A percentile compares a stretch with the other conserved stretches of the same genome.
phyloP scores from a whole-genome alignment of 2,888 invertebrate species.

The Drosophila diplacantha region DNA sequence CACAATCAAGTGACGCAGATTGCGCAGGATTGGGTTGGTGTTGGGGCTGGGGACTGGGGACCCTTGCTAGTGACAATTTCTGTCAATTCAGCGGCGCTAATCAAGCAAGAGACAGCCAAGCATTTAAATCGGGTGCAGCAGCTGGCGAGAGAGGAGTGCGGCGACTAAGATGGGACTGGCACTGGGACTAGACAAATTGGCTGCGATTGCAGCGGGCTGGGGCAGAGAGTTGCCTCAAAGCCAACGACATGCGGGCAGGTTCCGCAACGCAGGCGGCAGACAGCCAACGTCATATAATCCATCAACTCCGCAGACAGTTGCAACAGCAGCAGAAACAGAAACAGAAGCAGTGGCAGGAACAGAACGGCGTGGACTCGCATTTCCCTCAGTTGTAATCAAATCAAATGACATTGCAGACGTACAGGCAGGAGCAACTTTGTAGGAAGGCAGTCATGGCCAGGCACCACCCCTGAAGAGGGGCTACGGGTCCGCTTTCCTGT shows the following conservation, averaged over 20 bases:
- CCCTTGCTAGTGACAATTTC: constrained; percentile 59
- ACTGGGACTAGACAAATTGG: constrained; percentile 56
- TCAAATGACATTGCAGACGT: constrained; percentile 64
- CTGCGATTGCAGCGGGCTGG: constrained; percentile 46
- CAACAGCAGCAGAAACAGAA: constrained; percentile 25
- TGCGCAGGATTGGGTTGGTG: constrained; percentile 31
- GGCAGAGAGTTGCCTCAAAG: constrained; percentile 43
- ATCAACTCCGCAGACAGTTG: constrained; percentile 61
- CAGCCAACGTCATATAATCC: constrained; percentile 58
- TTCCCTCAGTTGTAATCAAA: constrained; percentile 62
- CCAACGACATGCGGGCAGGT: constrained; percentile 53
- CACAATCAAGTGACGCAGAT: constrained; percentile 63
- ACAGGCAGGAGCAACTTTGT: constrained; percentile 39
- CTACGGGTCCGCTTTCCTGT: not conserved
- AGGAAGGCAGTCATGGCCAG: constrained; percentile 10
- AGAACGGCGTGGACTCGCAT: constrained; percentile 44
- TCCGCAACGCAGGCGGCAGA: constrained; percentile 18
- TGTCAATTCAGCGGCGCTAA: constrained; percentile 70
- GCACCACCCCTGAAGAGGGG: not conserved
- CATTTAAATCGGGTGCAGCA: constrained; percentile 50
- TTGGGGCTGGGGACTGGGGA: constrained; percentile 1
- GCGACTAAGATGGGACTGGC: constrained; percentile 1
- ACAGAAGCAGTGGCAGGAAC: not conserved
- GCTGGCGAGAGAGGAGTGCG: constrained; percentile 1
- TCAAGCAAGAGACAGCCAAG: constrained; percentile 57